A percentile compares a stretch with the other conserved stretches of the same genome.
Evolutionary conservation across 2,797 vertebrate genomes (phyloP).

Genomic region (Diceros bicornis): DNA sequence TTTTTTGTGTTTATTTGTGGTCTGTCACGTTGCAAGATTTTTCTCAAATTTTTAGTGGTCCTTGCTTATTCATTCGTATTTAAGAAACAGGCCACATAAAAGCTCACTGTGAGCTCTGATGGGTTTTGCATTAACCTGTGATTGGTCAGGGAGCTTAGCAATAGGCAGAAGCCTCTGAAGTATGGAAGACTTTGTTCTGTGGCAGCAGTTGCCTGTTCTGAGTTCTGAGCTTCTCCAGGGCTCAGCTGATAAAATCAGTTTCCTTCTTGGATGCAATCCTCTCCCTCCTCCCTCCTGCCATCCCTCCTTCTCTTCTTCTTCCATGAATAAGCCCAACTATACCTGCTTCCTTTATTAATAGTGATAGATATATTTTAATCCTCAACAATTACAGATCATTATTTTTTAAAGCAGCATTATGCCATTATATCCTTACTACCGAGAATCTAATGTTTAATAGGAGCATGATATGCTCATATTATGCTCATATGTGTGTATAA

Average conservation of each 20-base stretch:
- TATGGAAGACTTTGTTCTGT: not conserved
- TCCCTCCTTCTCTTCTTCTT: not conserved
- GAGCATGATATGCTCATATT: not conserved
- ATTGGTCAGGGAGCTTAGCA: not conserved
- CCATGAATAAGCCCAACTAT: not conserved
- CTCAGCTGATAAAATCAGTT: not conserved
- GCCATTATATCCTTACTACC: not conserved
- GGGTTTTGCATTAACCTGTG: not conserved
- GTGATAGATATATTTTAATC: not conserved
- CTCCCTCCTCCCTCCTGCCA: no score
- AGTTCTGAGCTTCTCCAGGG: not conserved
- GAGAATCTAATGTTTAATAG: not conserved
- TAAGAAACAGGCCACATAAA: not conserved
- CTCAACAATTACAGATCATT: not conserved
- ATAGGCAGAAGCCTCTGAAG: not conserved
- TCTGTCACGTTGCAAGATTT: not conserved
- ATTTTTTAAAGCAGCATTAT: not conserved
- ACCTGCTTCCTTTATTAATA: not conserved
- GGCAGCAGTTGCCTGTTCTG: not conserved
- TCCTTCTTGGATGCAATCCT: not conserved
- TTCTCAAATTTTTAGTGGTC: not conserved
- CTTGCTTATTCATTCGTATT: not conserved
- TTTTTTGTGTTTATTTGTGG: conserved; percentile 7
- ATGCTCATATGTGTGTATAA: not conserved
- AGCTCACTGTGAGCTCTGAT: not conserved